Evolutionary conservation across 2,797 vertebrate species (phyloP).

Genomic region (Pangasius mekongensis): DNA sequence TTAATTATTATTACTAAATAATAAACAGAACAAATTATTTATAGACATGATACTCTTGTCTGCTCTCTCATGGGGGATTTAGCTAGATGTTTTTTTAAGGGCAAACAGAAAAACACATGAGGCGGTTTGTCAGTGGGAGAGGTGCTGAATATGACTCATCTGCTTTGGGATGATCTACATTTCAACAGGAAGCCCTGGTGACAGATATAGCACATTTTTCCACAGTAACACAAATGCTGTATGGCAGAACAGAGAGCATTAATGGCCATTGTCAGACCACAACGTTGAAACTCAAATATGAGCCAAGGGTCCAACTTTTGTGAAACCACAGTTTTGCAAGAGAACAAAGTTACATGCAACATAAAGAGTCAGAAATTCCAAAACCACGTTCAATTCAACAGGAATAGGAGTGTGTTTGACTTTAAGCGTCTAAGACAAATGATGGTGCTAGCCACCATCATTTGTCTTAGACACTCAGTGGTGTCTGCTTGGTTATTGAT

Average conservation of each 20-base stretch:
- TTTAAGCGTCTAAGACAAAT: neutral
- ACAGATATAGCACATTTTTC: conserved; percentile 57
- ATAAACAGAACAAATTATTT: neutral
- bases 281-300: neutral
- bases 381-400: neutral
- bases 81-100: neutral
- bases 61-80: neutral
- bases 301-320: neutral
- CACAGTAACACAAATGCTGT: conserved; percentile 47
- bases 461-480: neutral
- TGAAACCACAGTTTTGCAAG: neutral
- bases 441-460: neutral
- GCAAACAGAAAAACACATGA: conserved; percentile 18
- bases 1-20: neutral
- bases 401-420: neutral
- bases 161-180: conserved; percentile 52
- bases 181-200: conserved; percentile 55
- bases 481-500: neutral
- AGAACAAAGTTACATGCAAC: neutral
- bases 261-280: conserved; percentile 23
- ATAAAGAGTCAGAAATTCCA: neutral
- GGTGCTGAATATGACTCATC: conserved; percentile 50
- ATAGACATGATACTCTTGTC: neutral
- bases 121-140: conserved; percentile 24
- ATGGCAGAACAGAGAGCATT: conserved; percentile 38